Base-by-base conservation (phyloP, 2,113 vertebrate genomes). In the Psammodynastes pulverulentus region DNA sequence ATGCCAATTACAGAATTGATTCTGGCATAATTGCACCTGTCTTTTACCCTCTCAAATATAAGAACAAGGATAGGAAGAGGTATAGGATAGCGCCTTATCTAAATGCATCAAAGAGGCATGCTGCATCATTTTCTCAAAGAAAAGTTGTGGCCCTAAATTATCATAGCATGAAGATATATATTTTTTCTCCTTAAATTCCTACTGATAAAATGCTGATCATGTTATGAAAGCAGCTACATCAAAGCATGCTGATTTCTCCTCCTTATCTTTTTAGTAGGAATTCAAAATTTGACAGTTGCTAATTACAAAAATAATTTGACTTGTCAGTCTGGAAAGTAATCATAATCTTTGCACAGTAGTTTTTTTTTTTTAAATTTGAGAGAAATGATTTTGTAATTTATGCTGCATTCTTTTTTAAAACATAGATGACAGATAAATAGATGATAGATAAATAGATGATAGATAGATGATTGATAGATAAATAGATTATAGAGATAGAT, bases 371-470 rank as follows among this genome's bases (percentile, higher is more conserved):
- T n/a, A n/a, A 26, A 88, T 79, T 89, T 56, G 67, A 92, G 87
- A 84, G 62, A 89, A 89, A 84, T 89, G 51, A 6, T 67, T 92
- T n/a, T 84, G 87, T 48, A 72, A 84, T 92, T 84, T 92, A 34
- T 88, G 52, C 15, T 54, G 4, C n/a, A 39, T 49, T 39, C 45
- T 67, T 91, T 86, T 86, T 34, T 24, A 3, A 9, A 26, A 39
- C 5, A 24, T 7, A 56, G 23, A 24, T n/a, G n/a, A n/a, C n/a
- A n/a, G n/a, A n/a, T n/a, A n/a, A n/a, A n/a, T 9, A 52, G 51
- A 53, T 17, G 51, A 52, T 17, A 49, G 23, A 56, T 0, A 56
- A 23, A 56, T 1, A 51, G 51, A 53, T 7, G 53, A 54, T 54
- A 54, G 53, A 54, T 5, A 53, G 52, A 53, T 5, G n/a, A n/a